Evolutionary conservation across 1,140 invertebrate species (phyloP).

Genomic region (Pectinophora gossypiella): DNA sequence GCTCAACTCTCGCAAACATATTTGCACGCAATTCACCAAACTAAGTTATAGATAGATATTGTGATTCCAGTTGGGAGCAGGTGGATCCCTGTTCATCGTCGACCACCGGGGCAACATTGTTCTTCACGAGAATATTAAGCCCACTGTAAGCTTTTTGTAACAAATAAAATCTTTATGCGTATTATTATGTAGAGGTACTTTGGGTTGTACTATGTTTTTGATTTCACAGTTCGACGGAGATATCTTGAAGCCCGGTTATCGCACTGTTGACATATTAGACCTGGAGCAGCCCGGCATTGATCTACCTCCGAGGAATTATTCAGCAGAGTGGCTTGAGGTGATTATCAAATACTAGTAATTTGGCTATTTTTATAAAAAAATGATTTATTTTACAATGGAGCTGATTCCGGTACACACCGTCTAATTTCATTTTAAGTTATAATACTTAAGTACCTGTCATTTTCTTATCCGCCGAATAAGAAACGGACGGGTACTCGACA

Average conservation of each 20-base stretch:
- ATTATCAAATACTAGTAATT: not conserved
- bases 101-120: slow-evolving; percentile 61
- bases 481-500: no score
- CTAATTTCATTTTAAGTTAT: no score
- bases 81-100: slow-evolving; percentile 43
- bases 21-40: no score
- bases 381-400: no score
- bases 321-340: slow-evolving; percentile 51
- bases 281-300: slow-evolving; percentile 47
- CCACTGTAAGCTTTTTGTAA: slow-evolving; percentile 33
- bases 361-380: no score
- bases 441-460: no score
- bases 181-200: no score
- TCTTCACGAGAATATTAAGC: slow-evolving; percentile 49
- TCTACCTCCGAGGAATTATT: slow-evolving; percentile 43
- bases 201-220: slow-evolving; percentile 5
- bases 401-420: no score
- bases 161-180: no score
- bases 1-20: no score
- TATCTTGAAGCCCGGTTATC: slow-evolving; percentile 57
- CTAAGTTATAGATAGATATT: no score
- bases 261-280: slow-evolving; percentile 57
- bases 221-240: slow-evolving; percentile 52
- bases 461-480: no score
- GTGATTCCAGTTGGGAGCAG: slow-evolving; percentile 49